A percentile compares a stretch with the other conserved stretches of the same genome.
phyloP scores from a whole-genome alignment of 2,113 vertebrate genomes.

The Speoplatyrhinus poulsoni region DNA sequence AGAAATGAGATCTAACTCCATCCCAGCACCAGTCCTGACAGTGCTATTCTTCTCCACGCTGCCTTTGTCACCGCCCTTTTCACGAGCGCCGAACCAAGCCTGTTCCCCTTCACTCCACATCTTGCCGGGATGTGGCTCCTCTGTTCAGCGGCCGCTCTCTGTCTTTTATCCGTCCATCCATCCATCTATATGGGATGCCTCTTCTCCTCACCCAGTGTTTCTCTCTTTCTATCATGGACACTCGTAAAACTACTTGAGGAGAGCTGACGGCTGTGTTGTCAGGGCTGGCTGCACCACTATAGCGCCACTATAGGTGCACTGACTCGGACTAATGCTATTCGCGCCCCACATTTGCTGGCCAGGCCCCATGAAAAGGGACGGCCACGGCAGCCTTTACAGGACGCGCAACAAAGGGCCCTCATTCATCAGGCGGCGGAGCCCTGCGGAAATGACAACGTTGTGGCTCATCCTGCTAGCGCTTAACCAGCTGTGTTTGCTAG shows the following conservation, averaged over 20 bases:
- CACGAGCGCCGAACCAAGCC: conserved; percentile 58
- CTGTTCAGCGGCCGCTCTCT: conserved; percentile 66
- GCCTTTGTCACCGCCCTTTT: conserved; percentile 59
- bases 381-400: conserved; percentile 58
- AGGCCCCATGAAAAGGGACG: conserved; percentile 62
- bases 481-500: conserved; percentile 3
- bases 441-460: conserved; percentile 25
- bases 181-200: conserved; percentile 42
- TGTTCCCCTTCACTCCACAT: conserved; percentile 70
- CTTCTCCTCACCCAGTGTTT: conserved; percentile 30
- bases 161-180: conserved; percentile 66
- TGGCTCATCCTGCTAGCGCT: conserved; percentile 13
- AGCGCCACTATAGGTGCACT: conserved; percentile 73
- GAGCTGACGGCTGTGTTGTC: conserved; percentile 66
- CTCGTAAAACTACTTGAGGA: conserved; percentile 71
- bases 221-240: conserved; percentile 70
- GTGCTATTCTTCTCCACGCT: conserved; percentile 57
- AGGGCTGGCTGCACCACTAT: conserved; percentile 74
- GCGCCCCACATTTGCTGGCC: conserved; percentile 68
- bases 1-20: conserved; percentile 75
- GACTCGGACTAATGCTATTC: conserved; percentile 77
- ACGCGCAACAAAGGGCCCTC: conserved; percentile 64
- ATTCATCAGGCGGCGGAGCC: conserved; percentile 62
- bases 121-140: conserved; percentile 56
- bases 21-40: conserved; percentile 72